Evolutionary conservation across 2,113 vertebrate species (phyloP), one percentile per base, ranked within the genome.

Genomic region (Mustela lutreola): DNA sequence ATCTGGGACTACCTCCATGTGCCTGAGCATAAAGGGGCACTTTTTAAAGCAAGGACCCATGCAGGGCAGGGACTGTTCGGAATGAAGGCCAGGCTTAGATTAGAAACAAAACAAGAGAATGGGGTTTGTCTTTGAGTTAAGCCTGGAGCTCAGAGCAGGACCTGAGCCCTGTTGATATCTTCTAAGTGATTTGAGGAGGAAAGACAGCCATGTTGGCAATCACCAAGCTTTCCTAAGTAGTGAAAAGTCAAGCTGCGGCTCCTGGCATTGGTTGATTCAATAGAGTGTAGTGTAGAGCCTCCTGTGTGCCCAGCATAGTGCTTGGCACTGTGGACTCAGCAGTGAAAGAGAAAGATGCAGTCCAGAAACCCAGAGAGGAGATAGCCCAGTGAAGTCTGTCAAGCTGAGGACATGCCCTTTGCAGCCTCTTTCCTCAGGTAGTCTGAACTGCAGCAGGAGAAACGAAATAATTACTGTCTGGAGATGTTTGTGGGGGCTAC

Each of bases 31-130:
- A 89, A 83, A 94, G 62, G 48, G 0, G 48, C 56, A 9, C 60
- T 73, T 65, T 50, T 78, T 60, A 93, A 89, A 91, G 45, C 58
- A 86, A 15, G 26, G 65, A 50, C 21, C 45, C 21, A 28, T 45
- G 75, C 53, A 50, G 31, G 15, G 28, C 45, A 88, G 48, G 50
- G 14, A 73, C 50, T 65, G 2, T 53, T 33, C 67, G 36, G 48
- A 50, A 22, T 76, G n/a, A 53, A 94, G 50, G 53, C 28, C 28
- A 86, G 76, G 45, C 76, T 80, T 87, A 67, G 22, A 80, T 45
- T 67, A 91, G 81, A 80, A 95, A 80, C 53, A 94, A 73, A 90
- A 24, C 33, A 87, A 86, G 36, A 79, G 42, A 58, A 60, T 45
- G 39, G 39, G 2, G 7, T 71, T 94, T 94, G 70, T 80, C 62